Evolutionary conservation across 1,140 invertebrate species (phyloP), one percentile per base, ranked within the genome.

Genomic region (Frieseomelitta varia): DNA sequence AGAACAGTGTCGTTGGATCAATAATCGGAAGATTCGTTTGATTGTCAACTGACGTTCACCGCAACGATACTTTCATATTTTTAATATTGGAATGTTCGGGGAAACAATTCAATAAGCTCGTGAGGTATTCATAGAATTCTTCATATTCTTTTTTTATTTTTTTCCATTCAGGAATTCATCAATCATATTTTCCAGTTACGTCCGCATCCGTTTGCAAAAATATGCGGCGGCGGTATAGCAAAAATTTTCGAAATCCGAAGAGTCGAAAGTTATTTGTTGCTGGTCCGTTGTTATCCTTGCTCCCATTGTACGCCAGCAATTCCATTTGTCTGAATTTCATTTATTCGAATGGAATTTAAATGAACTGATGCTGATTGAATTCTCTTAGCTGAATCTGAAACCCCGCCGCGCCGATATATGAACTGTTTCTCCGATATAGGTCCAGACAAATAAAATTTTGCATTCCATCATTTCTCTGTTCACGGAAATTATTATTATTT

Each of bases 1-100:
- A 10, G 14, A 12, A 3, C 47, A 65, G 61, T 61, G 65, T 84
- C 58, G 24, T 73, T 73, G 27, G 24, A 67, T 81, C 67, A 74
- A 81, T 14, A 47, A 19, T 14, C 69, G 56, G 12, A 53, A 24
- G 19, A n/a, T 8, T 73, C 27, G 17, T 19, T 21, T n/a, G 30
- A 6, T 58, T 30, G 14, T 47, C 39, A 47, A 8, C 6, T 6
- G 39, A 47, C 8, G 8, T 47, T 47, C 39, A 0, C 39, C 39
- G 39, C 6, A 71, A 47, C 34, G 68, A 39, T 11, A n/a, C 47
- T 72, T 69, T 39, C 10, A 21, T 21, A 68, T 68, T 30, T 39
- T 68, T 21, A 30, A 11, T 68, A 69, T 24, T 47, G n/a, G 21
- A 19, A 24, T 24, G 21, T n/a, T 69, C 24, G n/a, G 53, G 15